Base-by-base conservation (phyloP, 2,797 vertebrate genomes). In the Gambusia yucatana region DNA sequence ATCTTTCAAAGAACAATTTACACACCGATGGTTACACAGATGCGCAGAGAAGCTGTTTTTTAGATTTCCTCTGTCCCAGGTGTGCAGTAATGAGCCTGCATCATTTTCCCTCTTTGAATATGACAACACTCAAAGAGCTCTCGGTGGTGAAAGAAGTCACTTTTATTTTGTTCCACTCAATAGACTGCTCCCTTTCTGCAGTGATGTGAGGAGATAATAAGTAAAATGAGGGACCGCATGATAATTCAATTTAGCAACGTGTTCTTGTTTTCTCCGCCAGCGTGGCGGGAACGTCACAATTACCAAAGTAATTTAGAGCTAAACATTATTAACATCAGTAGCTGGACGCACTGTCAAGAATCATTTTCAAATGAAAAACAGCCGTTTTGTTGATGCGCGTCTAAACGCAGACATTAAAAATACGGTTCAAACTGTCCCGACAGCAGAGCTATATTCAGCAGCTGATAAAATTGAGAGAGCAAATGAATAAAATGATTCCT, bases 11-110 rank as follows among this genome's bases (percentile, higher is more conserved):
- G 25, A 44, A 70, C n/a, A 14, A n/a, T 14, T 9, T 13, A 70
- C 25, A 70, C 67, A n/a, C 25, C 4, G 6, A 70, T 28, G 8
- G 39, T n/a, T 14, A 14, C 67, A 70, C 22, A 6, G 41, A 44
- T 25, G 25, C 1, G 1, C 2, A 13, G 63, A 11, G 63, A 67
- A 41, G 20, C 36, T 67, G 63, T 4, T 33, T 63, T 74, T 55
- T 9, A 70, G 71, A 48, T 89, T 83, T 72, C 43, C 72, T 80
- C 90, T 69, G 33, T 87, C 81, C 55, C 85, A 91, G 87, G 87
- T 92, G 87, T 77, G 52, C 82, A 52, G 8, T 84, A 91, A 92
- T 88, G 85, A 90, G 82, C 73, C 67, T 48, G 69, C 72, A 65
- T 91, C 85, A 86, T 90, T 91, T 89, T 50, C 48, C 75, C 55